Evolutionary conservation across 2,113 vertebrate species (phyloP), one percentile per base, ranked within the genome.

Genomic region (Cheirogaleus medius): DNA sequence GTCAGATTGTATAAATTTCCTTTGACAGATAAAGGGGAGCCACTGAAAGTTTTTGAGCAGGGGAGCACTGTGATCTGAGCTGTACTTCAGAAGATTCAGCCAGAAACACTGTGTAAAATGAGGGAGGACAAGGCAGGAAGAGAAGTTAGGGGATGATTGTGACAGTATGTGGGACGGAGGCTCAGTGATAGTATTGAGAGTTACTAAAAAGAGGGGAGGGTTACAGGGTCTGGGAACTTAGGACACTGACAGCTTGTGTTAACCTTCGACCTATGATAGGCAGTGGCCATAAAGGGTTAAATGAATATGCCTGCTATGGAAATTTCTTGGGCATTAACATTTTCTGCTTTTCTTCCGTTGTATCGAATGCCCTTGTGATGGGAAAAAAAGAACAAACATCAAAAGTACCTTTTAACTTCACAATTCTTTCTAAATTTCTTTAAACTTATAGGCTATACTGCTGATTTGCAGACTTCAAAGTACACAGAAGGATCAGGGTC

Each of bases 391-490:
- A 99, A 98, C 98, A 99, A 99, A 99, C 99, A 99, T 99, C 99
- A 99, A 99, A 99, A 98, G 98, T 98, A 98, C 96, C 99, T 99
- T 99, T 99, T 98, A 99, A 99, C 98, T 99, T 98, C 17, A 86
- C 98, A 98, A 98, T 99, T 99, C 98, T 99, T 99, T 99, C 98
- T 98, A 98, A 98, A 98, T 98, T 98, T 99, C 98, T 99, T 99
- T 99, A 99, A 98, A 99, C 98, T 98, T 99, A 98, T 98, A 98
- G 98, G 98, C 98, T 98, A 98, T 99, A 99, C 98, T 98, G 98
- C 98, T 98, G 98, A 98, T 98, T 99, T 98, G 98, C 98, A 98
- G 90, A 98, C 99, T 99, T 99, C 98, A 99, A 99, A 99, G 98
- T 97, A 92, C 92, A 95, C 95, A 97, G 97, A 97, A 98, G 98